Percentiles rank a stretch among this genome's conserved stretches.
These are phyloP conservation scores for Rotaria macrura DNA, from an alignment of 2,888 invertebrate genomes.

Conservation along the genomic window DNA sequence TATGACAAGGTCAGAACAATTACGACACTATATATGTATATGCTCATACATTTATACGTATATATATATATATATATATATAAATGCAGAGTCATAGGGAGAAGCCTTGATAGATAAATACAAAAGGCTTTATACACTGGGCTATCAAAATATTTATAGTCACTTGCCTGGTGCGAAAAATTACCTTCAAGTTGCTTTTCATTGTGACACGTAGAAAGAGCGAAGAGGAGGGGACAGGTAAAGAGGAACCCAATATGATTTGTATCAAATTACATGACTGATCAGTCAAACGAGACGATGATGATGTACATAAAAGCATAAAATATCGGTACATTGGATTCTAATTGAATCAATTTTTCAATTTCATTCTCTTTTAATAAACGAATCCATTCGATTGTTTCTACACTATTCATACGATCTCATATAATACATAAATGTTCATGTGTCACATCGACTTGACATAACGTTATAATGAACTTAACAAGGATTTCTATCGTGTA, in stretches of 20 bases:
- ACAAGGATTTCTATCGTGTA: not conserved
- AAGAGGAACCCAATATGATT: no score
- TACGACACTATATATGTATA: not conserved
- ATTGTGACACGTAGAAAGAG: not conserved
- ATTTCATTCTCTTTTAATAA: not conserved
- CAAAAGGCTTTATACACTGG: not conserved
- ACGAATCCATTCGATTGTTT: not conserved
- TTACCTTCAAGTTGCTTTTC: not conserved
- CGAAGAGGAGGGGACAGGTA: no score
- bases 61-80: not conserved
- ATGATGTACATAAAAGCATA: not conserved
- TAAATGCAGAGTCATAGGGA: not conserved
- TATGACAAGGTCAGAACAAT: not conserved
- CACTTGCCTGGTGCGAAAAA: not conserved
- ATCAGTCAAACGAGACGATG: not conserved
- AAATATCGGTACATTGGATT: not conserved
- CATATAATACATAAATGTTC: not conserved
- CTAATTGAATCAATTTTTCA: not conserved
- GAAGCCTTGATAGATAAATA: not conserved
- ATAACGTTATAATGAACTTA: not conserved
- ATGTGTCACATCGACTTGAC: not conserved
- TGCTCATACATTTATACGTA: no score
- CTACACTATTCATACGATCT: no score
- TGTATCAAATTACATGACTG: not conserved
- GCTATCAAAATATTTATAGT: not conserved